phyloP scores from a whole-genome alignment of 2,888 invertebrate species.

The Drosophila histrio region DNA sequence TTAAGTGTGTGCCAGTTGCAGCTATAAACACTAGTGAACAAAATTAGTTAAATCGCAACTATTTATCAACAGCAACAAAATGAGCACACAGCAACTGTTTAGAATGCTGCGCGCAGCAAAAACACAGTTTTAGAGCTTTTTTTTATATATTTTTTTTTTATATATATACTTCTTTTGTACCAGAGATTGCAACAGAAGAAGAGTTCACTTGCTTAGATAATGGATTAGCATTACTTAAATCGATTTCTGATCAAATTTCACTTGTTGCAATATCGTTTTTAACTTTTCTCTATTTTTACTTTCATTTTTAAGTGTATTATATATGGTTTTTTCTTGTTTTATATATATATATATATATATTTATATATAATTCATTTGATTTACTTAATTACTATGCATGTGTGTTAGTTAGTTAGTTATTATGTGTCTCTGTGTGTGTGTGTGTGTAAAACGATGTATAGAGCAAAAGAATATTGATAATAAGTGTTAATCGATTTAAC shows the following conservation, averaged over 20 bases:
- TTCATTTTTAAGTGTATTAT: conserved; percentile 31
- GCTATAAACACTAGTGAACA: conserved; percentile 43
- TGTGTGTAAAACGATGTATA: conserved; percentile 36
- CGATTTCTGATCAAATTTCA: conserved; percentile 14
- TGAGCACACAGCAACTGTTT: conserved; percentile 40
- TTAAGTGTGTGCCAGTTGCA: conserved; percentile 44
- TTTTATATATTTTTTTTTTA: conserved; percentile 19
- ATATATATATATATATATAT: conserved; percentile 17
- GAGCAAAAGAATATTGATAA: conserved; percentile 31
- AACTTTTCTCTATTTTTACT: conserved; percentile 26
- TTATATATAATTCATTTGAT: conserved; percentile 54
- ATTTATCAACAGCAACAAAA: conserved; percentile 51
- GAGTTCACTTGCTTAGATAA: neutral
- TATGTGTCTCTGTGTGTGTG: conserved; percentile 17
- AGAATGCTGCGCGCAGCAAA: conserved; percentile 42
- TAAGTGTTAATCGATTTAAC: conserved; percentile 39
- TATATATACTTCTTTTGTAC: conserved; percentile 20
- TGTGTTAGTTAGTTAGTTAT: conserved; percentile 11
- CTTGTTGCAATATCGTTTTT: conserved; percentile 41
- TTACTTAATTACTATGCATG: conserved; percentile 41
- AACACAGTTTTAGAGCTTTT: conserved; percentile 37
- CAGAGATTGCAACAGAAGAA: conserved; percentile 47
- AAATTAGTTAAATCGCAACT: conserved; percentile 23
- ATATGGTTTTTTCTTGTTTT: conserved; percentile 7
- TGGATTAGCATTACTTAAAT: conserved; percentile 18